phyloP scores from a whole-genome alignment of 2,113 vertebrate genomes.

The Ellobius talpinus region DNA sequence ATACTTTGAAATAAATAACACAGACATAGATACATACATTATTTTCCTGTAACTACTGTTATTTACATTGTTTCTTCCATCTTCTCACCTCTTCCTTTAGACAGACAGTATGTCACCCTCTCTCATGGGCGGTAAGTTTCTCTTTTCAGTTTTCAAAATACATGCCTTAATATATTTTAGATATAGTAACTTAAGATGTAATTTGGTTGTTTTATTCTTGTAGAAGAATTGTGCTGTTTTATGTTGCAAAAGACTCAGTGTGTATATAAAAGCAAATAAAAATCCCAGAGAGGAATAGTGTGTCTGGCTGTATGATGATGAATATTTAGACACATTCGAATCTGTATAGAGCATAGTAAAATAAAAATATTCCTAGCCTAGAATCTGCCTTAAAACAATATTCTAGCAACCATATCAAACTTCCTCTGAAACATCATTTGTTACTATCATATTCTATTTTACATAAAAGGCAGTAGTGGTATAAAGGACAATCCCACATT shows the following conservation, averaged over 20 bases:
- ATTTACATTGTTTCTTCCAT: background rate
- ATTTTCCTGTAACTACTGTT: background rate
- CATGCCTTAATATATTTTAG: background rate
- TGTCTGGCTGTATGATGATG: background rate
- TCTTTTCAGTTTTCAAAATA: background rate
- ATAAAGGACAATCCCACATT: background rate
- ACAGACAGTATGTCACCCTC: background rate
- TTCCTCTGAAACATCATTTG: background rate
- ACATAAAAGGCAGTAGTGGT: constrained; percentile 36
- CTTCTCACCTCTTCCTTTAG: background rate
- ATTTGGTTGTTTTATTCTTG: background rate
- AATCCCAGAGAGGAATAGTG: constrained; percentile 7
- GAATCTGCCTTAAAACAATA: constrained; percentile 32
- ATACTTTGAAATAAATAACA: constrained; percentile 4
- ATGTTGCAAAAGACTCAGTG: background rate
- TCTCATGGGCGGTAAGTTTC: background rate
- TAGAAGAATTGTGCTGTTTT: background rate
- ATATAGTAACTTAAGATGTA: background rate
- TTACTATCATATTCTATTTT: background rate
- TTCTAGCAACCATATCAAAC: background rate
- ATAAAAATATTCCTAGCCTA: constrained; percentile 5
- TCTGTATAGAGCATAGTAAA: constrained; percentile 24
- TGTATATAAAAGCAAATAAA: constrained; percentile 48
- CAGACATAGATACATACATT: background rate
- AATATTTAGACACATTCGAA: constrained; percentile 45